phyloP scores from a whole-genome alignment of 2,888 invertebrate species.

The Caenorhabditis sulstoni region DNA sequence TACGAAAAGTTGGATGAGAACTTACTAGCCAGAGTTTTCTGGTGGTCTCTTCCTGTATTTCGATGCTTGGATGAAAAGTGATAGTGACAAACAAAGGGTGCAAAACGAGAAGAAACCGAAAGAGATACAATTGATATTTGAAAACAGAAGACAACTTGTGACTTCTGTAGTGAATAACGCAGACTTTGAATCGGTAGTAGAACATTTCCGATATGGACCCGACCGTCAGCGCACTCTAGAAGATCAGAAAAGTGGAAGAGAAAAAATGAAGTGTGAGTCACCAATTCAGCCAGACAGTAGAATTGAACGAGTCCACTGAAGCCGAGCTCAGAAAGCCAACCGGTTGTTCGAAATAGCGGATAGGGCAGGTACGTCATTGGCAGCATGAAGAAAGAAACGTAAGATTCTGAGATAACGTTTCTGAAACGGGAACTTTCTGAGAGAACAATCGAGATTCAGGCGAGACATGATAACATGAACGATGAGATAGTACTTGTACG shows the following conservation, averaged over 20 bases:
- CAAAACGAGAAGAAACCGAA: neutral
- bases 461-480: slow-evolving; percentile 21
- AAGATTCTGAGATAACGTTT: slow-evolving; percentile 27
- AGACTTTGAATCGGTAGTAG: slow-evolving; percentile 19
- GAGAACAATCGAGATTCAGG: neutral
- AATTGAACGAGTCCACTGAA: slow-evolving; percentile 31
- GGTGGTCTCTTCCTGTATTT: neutral
- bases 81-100: neutral
- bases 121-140: slow-evolving; percentile 4
- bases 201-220: slow-evolving; percentile 14
- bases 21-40: neutral
- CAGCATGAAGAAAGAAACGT: slow-evolving; percentile 29
- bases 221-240: neutral
- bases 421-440: neutral
- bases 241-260: neutral
- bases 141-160: neutral
- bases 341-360: slow-evolving; percentile 19
- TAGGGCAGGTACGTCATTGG: slow-evolving; percentile 41
- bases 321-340: slow-evolving; percentile 21
- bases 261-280: neutral
- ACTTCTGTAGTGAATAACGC: neutral
- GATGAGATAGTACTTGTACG: slow-evolving; percentile 30
- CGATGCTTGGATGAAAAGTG: neutral
- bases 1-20: too few relatives aligned
- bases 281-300: slow-evolving; percentile 18